Conservation (phyloP, 2,113 vertebrate genomes). For the Solea senegalensis region DNA sequence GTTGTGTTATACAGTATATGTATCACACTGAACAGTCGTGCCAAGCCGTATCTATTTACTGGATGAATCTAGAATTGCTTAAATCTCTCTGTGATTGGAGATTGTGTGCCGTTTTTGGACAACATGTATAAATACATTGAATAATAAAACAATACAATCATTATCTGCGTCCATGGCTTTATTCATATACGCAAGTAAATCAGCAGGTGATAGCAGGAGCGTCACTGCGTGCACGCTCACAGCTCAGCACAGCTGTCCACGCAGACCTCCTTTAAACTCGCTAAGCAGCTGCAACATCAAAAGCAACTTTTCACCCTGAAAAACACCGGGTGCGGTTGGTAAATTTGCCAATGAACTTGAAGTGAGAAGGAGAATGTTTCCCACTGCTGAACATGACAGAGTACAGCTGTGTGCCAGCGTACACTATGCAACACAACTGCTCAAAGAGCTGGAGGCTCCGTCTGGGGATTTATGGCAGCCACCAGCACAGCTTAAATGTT, state of each 20-base stretch:
- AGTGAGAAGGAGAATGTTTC: conserved; percentile 55
- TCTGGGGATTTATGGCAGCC: conserved; percentile 71
- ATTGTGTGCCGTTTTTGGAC: no score
- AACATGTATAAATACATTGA: no score
- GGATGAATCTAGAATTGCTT: no score
- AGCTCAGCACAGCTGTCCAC: conserved; percentile 30
- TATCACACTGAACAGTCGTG: no score
- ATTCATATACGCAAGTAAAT: background rate
- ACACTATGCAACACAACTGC: conserved; percentile 47
- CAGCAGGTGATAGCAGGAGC: background rate
- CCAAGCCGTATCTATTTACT: no score
- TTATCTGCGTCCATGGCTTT: no score
- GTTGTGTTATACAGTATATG: no score
- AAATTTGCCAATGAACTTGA: conserved; percentile 60
- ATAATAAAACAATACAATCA: no score
- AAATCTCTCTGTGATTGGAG: no score
- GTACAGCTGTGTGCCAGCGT: conserved; percentile 63
- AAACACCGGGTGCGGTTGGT: conserved; percentile 31
- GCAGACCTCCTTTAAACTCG: conserved; percentile 25
- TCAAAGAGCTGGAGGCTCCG: conserved; percentile 64
- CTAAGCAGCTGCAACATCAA: conserved; percentile 48
- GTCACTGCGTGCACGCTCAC: conserved; percentile 6
- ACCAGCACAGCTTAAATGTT: conserved; percentile 66
- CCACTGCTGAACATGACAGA: conserved; percentile 64
- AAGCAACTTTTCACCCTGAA: conserved; percentile 38